Percentiles rank a stretch among this genome's conserved stretches.
phyloP scores from a whole-genome alignment of 2,797 vertebrate species.

The Fratercula arctica region DNA sequence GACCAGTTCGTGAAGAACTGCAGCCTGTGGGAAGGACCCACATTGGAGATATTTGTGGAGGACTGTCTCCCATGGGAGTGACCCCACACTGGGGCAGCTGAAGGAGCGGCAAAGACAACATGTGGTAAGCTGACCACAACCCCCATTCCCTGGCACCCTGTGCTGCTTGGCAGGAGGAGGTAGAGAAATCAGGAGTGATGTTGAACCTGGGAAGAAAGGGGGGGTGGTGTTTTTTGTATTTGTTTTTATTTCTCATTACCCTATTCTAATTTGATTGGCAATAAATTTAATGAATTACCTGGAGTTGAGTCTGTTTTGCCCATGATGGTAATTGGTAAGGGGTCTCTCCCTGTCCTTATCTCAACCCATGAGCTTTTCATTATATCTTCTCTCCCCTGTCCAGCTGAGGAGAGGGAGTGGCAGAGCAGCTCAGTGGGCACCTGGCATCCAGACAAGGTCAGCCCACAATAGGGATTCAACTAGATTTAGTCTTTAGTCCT shows the following conservation, averaged over 20 bases:
- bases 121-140: not conserved
- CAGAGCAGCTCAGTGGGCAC: not conserved
- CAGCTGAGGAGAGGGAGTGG: not conserved
- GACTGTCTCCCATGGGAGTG: not conserved
- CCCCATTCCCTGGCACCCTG: not conserved
- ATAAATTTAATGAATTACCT: not conserved
- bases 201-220: not conserved
- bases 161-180: not conserved
- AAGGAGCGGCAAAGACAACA: not conserved
- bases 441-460: not conserved
- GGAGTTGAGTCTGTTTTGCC: not conserved
- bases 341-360: not conserved
- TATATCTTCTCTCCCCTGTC: not conserved
- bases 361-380: not conserved
- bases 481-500: not conserved
- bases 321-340: too few relatives aligned
- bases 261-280: not conserved
- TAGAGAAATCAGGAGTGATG: not conserved
- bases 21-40: not conserved
- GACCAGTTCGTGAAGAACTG: not conserved
- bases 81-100: not conserved
- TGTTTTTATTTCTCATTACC: not conserved
- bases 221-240: not conserved
- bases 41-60: not conserved
- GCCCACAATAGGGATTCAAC: not conserved